Evolutionary conservation across 2,888 invertebrate genomes (phyloP).

Genomic region (Pyrochroa serraticornis): DNA sequence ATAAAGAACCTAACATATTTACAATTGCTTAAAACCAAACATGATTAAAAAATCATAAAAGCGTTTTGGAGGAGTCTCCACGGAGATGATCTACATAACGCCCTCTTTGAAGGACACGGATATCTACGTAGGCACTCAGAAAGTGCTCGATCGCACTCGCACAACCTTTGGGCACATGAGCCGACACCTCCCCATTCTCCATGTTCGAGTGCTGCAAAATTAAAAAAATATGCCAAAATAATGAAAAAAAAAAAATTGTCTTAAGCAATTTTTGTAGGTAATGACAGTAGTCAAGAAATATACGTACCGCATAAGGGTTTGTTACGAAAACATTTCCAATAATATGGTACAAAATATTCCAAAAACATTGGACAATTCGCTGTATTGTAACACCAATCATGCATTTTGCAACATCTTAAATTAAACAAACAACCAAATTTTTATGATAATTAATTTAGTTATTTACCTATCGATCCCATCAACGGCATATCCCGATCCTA

Average conservation of each 20-base stretch:
- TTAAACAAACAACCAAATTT: neutral
- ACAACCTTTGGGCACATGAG: slow-evolving; percentile 78
- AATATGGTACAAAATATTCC: slow-evolving; percentile 86
- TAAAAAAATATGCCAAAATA: too few relatives aligned
- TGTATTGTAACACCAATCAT: slow-evolving; percentile 84
- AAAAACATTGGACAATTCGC: slow-evolving; percentile 80
- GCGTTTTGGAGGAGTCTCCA: slow-evolving; percentile 77
- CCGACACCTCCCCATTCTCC: slow-evolving; percentile 65
- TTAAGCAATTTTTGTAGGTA: too few relatives aligned
- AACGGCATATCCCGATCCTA: slow-evolving; percentile 78
- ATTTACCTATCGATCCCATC: slow-evolving; percentile 80
- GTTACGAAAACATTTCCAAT: slow-evolving; percentile 83
- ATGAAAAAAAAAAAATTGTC: neutral
- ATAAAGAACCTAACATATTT: neutral
- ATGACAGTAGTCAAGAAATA: too few relatives aligned
- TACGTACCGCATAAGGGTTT: slow-evolving; percentile 76
- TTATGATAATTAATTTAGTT: neutral
- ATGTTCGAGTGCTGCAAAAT: slow-evolving; percentile 61
- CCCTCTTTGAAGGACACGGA: slow-evolving; percentile 74
- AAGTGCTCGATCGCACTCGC: slow-evolving; percentile 82
- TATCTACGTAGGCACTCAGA: slow-evolving; percentile 79
- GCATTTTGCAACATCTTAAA: slow-evolving; percentile 79
- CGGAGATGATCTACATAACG: slow-evolving; percentile 76
- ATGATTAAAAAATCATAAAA: slow-evolving; percentile 63
- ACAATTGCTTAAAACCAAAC: neutral